Base-by-base conservation (phyloP, 2,888 invertebrate genomes). In the Aspidiotus destructor region DNA sequence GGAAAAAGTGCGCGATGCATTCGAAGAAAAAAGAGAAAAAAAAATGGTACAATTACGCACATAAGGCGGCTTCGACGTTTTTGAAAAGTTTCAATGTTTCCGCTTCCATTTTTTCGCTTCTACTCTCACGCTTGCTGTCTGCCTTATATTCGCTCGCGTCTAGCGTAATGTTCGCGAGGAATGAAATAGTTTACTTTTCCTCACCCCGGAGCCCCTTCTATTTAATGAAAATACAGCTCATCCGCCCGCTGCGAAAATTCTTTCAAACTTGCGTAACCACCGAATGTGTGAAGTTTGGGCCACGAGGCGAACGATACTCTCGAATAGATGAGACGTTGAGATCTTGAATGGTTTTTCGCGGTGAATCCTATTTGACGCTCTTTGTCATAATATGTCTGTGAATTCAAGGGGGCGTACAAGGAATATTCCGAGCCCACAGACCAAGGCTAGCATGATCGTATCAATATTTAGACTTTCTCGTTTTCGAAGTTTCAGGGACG, bases 211-310 rank as follows among this genome's bases (percentile, higher is more conserved):
- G 28, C 28, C 28, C 1, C 28, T 28, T 28, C n/a, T 48, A 13
- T 48, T 13, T 48, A 48, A 48, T 48, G 48, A 48, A 48, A 48
- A 48, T n/a, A 48, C 2, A 48, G 28, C 5, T 28, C 28, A 28
- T 28, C n/a, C 48, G 48, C 48, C 48, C 6, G 48, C n/a, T 48
- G 48, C 48, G 48, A 48, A 48, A 1, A 48, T 48, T 48, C 11
- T n/a, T 28, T 48, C 11, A 48, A 48, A 48, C 48, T 48, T 6
- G 28, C 28, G 48, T 48, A 48, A 48, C 48, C 48, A n/a, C 48
- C 48, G 48, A 48, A 48, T 48, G 48, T 48, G 48, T 48, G n/a
- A 48, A 48, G 48, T 48, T 48, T 48, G n/a, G 48, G 10, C 48
- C 48, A n/a, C 11, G 6, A n/a, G 48, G 48, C 48, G 48, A 48